These are phyloP conservation scores for Huso huso DNA, from an alignment of 2,797 vertebrate species.

Conservation along the genomic window DNA sequence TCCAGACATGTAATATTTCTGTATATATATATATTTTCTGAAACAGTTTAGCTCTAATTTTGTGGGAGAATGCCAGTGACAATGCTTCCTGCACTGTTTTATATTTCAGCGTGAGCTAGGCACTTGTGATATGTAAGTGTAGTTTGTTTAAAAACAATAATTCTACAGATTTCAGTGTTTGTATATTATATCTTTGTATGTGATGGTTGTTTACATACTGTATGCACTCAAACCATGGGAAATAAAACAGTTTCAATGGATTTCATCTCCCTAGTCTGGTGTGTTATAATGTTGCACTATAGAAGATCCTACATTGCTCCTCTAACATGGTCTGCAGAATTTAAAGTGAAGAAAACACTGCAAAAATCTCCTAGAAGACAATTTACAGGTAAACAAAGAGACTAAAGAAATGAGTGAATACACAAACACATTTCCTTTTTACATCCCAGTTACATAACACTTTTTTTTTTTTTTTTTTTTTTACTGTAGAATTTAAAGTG, in stretches of 20 bases:
- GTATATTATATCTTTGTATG: constrained; percentile 19
- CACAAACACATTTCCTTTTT: too few relatives aligned
- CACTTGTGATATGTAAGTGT: constrained; percentile 17
- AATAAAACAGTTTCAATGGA: constrained; percentile 23
- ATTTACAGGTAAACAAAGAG: too few relatives aligned
- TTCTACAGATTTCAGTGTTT: constrained; percentile 14
- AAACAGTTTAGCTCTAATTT: constrained; percentile 5
- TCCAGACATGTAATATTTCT: constrained; percentile 6
- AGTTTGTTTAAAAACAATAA: constrained; percentile 20
- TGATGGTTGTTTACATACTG: constrained; percentile 21
- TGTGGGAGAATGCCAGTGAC: constrained; percentile 12
- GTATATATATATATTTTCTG: neutral
- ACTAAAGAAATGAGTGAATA: too few relatives aligned
- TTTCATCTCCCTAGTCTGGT: too few relatives aligned
- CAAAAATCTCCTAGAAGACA: too few relatives aligned
- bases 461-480: neutral
- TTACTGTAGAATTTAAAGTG: too few relatives aligned
- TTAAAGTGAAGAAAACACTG: neutral
- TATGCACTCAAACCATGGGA: constrained; percentile 20
- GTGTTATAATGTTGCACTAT: neutral
- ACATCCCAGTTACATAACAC: constrained; percentile 7
- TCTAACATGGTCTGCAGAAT: neutral
- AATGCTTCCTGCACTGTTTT: constrained; percentile 4
- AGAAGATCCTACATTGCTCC: constrained; percentile 1
- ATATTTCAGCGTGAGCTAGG: constrained; percentile 13